Conservation (phyloP, 2,113 vertebrate genomes). For the Microtus pennsylvanicus region DNA sequence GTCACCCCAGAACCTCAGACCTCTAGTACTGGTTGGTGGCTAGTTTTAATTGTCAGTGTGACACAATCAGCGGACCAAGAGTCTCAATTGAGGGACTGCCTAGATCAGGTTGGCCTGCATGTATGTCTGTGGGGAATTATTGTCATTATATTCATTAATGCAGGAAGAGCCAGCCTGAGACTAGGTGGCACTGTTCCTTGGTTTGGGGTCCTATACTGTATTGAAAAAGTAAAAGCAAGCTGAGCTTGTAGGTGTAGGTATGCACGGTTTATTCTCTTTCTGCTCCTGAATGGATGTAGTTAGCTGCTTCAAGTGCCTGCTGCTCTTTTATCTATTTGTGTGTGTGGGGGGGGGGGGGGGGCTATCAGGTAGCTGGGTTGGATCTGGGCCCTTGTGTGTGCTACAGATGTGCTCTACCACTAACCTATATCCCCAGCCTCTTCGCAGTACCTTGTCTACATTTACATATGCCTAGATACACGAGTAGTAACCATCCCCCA, state of each 20-base stretch:
- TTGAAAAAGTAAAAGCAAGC: neutral
- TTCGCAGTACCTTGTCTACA: neutral
- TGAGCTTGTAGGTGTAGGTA: neutral
- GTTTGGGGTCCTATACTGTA: neutral
- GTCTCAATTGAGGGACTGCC: neutral
- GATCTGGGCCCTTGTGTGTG: neutral
- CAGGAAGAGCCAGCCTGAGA: neutral
- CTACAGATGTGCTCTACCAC: neutral
- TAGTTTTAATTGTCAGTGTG: neutral
- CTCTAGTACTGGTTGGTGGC: neutral
- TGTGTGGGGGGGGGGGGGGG: accelerated
- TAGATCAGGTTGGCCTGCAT: neutral
- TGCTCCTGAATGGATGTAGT: neutral
- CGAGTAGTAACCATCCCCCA: neutral
- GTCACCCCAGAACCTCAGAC: neutral
- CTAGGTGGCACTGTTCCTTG: neutral
- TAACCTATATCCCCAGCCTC: neutral
- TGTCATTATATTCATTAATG: no score
- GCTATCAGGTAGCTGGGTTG: neutral
- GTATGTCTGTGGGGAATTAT: neutral
- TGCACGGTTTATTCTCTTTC: neutral
- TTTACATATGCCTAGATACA: neutral
- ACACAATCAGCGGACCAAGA: neutral
- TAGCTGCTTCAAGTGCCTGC: neutral
- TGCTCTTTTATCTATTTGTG: neutral